Conservation (phyloP, 2,888 invertebrate genomes). For the Yponomeuta cagnagella region DNA sequence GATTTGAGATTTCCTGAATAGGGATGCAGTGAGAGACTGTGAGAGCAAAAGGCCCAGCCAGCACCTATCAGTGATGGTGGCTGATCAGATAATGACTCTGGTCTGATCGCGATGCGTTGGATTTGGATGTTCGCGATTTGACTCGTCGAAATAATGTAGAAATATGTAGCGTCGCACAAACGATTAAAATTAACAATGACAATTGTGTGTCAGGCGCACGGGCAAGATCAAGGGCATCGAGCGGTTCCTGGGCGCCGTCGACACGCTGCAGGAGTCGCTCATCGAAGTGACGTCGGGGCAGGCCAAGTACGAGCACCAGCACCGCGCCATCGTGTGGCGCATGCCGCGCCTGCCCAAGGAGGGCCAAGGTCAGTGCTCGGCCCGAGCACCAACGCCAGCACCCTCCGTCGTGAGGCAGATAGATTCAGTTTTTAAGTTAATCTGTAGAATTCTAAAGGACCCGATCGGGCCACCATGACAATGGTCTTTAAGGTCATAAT, state of each 20-base stretch:
- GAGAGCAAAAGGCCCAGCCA: too few species aligned
- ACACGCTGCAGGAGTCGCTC: conserved; percentile 91
- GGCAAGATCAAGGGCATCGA: conserved; percentile 96
- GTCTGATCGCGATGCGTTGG: too few species aligned
- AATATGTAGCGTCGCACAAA: background rate
- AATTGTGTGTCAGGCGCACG: conserved; percentile 74
- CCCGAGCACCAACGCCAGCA: background rate
- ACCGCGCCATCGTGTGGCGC: conserved; percentile 97
- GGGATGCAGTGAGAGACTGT: too few species aligned
- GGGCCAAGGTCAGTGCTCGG: conserved; percentile 87
- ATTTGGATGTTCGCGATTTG: too few species aligned
- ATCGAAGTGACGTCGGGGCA: conserved; percentile 97
- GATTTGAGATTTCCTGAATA: too few species aligned
- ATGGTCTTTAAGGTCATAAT: too few species aligned
- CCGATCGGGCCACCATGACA: too few species aligned
- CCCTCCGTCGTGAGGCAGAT: background rate
- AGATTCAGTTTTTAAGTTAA: too few species aligned
- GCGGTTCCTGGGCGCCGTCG: conserved; percentile 92
- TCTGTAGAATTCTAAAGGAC: too few species aligned
- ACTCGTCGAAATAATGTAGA: too few species aligned
- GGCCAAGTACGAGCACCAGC: conserved; percentile 99
- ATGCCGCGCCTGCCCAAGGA: conserved; percentile 98
- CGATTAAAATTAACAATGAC: background rate
- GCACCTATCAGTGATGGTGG: too few species aligned
- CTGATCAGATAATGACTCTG: too few species aligned